Evolutionary conservation across 2,888 invertebrate genomes (phyloP).

Genomic region (Meliscaeva auricollis): DNA sequence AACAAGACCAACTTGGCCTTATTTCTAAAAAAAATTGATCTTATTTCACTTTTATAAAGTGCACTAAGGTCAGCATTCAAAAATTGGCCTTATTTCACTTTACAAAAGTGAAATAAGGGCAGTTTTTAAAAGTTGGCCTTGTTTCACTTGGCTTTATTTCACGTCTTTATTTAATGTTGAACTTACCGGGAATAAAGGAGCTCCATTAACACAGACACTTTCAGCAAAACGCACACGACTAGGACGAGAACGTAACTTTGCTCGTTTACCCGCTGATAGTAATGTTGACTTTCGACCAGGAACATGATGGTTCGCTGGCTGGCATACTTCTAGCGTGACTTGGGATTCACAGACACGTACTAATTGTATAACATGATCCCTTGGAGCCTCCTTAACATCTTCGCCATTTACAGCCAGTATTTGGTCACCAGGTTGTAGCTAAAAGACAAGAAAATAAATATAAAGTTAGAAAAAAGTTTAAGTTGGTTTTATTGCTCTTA

Average conservation of each 20-base stretch:
- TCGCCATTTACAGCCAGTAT: constrained; percentile 95
- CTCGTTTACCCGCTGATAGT: constrained; percentile 94
- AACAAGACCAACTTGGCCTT: no score
- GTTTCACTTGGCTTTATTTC: no score
- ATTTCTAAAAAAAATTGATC: no score
- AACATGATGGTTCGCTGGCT: constrained; percentile 89
- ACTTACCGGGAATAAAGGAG: constrained; percentile 91
- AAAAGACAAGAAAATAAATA: constrained; percentile 73
- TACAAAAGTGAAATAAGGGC: no score
- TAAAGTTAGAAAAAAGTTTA: background rate
- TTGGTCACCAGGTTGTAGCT: constrained; percentile 95
- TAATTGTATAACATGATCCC: constrained; percentile 95
- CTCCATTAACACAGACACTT: constrained; percentile 93
- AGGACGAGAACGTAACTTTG: constrained; percentile 91
- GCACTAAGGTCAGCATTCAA: no score
- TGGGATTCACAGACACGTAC: constrained; percentile 92
- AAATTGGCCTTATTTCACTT: no score
- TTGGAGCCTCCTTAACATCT: constrained; percentile 93
- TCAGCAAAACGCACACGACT: constrained; percentile 95
- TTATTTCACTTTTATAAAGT: no score
- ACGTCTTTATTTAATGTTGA: no score
- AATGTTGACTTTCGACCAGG: constrained; percentile 91
- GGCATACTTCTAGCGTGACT: constrained; percentile 92
- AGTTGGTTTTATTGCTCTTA: no score
- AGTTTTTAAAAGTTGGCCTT: no score